Percentiles rank a stretch among this genome's conserved stretches.
These are phyloP conservation scores for Pammene fasciana DNA, from an alignment of 2,888 invertebrate genomes.

Conservation along the genomic window DNA sequence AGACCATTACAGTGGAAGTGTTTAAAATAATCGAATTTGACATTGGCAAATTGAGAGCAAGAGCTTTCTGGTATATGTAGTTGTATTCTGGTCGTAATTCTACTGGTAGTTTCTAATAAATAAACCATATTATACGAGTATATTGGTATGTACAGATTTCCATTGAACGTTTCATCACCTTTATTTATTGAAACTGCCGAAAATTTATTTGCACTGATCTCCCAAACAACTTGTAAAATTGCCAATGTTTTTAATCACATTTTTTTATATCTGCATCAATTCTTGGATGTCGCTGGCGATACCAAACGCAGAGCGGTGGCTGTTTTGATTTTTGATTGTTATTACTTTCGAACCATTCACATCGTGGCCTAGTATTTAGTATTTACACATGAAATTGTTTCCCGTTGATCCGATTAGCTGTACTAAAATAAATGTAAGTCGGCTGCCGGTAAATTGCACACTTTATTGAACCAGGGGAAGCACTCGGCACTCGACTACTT, in stretches of 20 bases:
- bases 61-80: constrained; percentile 7
- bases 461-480: constrained; percentile 30
- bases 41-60: not conserved
- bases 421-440: constrained; percentile 31
- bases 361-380: not conserved
- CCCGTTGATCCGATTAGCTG: constrained; percentile 14
- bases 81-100: not conserved
- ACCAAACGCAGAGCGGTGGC: too few species aligned
- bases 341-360: not conserved
- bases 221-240: not conserved
- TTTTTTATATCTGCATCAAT: too few species aligned
- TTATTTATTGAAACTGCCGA: too few species aligned
- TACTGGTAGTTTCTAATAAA: not conserved
- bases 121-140: not conserved
- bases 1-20: constrained; percentile 15
- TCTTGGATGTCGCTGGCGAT: too few species aligned
- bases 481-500: constrained; percentile 26
- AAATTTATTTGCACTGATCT: too few species aligned
- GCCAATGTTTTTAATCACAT: too few species aligned
- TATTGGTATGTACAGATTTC: not conserved
- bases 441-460: constrained; percentile 22
- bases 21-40: constrained; percentile 11
- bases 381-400: constrained; percentile 28
- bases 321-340: too few species aligned
- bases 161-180: not conserved